Conservation (phyloP, 2,888 invertebrate genomes). For the Herminia tarsipennalis region DNA sequence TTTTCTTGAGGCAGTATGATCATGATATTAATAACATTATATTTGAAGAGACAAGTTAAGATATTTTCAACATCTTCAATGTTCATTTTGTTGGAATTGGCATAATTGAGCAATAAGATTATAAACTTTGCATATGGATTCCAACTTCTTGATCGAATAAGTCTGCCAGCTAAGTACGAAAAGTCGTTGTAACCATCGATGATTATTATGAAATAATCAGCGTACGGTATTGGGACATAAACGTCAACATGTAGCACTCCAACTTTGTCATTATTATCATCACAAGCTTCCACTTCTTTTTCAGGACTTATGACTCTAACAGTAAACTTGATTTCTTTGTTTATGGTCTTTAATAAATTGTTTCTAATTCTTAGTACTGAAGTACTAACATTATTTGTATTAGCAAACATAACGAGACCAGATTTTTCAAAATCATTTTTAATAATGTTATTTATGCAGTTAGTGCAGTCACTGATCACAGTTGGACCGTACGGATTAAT, state of each 20-base stretch:
- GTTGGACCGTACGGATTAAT: slow-evolving; percentile 63
- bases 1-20: slow-evolving; percentile 59
- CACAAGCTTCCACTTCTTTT: slow-evolving; percentile 51
- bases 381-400: slow-evolving; percentile 53
- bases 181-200: slow-evolving; percentile 63
- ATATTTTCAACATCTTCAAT: slow-evolving; percentile 57
- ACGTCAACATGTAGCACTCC: slow-evolving; percentile 50
- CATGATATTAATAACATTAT: slow-evolving; percentile 64
- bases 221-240: slow-evolving; percentile 50
- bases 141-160: slow-evolving; percentile 67
- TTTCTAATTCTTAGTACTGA: slow-evolving; percentile 54
- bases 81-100: slow-evolving; percentile 34
- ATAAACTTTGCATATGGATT: slow-evolving; percentile 70
- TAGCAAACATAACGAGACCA: slow-evolving; percentile 62
- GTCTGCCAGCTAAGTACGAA: slow-evolving; percentile 52
- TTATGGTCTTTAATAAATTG: slow-evolving; percentile 54
- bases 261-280: slow-evolving; percentile 34
- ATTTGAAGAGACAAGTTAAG: slow-evolving; percentile 62
- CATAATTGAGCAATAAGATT: slow-evolving; percentile 60
- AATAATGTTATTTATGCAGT: slow-evolving; percentile 59
- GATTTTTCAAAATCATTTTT: slow-evolving; percentile 55
- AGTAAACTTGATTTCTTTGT: slow-evolving; percentile 48
- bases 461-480: slow-evolving; percentile 57
- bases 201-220: slow-evolving; percentile 67
- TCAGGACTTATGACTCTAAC: slow-evolving; percentile 56